Percentiles rank a stretch among this genome's conserved stretches.
These are phyloP conservation scores for Gymnocheta viridis DNA, from an alignment of 2,888 invertebrate genomes.

Conservation along the genomic window DNA sequence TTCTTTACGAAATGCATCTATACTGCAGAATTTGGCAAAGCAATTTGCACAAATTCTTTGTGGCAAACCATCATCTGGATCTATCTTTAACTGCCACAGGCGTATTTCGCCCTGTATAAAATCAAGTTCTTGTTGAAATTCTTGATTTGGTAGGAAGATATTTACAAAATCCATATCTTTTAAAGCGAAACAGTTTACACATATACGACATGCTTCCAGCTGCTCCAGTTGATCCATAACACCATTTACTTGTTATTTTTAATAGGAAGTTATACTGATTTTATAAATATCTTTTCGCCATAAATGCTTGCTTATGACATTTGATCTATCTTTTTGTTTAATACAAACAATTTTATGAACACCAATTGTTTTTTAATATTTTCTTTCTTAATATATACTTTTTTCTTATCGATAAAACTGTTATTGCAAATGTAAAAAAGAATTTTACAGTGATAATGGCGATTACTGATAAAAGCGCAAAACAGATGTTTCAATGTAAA, in stretches of 20 bases:
- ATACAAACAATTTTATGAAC: slow-evolving; percentile 25
- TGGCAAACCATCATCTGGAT: slow-evolving; percentile 70
- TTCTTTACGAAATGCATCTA: slow-evolving; percentile 69
- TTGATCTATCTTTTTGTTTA: slow-evolving; percentile 30
- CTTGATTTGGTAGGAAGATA: slow-evolving; percentile 64
- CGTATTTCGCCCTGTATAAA: slow-evolving; percentile 68
- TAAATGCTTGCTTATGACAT: slow-evolving; percentile 13
- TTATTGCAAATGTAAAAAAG: slow-evolving; percentile 38
- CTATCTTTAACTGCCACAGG: slow-evolving; percentile 71
- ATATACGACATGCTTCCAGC: slow-evolving; percentile 72
- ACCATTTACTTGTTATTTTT: slow-evolving; percentile 56
- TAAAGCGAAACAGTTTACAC: slow-evolving; percentile 69
- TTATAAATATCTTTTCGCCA: neutral
- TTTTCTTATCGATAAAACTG: neutral
- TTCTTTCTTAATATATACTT: neutral
- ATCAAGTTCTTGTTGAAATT: slow-evolving; percentile 67
- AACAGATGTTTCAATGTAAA: slow-evolving; percentile 40
- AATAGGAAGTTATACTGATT: neutral
- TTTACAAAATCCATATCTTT: slow-evolving; percentile 69
- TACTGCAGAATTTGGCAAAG: slow-evolving; percentile 71
- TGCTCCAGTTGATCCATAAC: slow-evolving; percentile 69
- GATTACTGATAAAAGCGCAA: slow-evolving; percentile 44
- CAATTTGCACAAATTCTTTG: slow-evolving; percentile 72
- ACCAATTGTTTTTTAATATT: slow-evolving; percentile 18
- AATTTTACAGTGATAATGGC: slow-evolving; percentile 40